Evolutionary conservation across 2,113 vertebrate species (phyloP).

Genomic region (Amphiprion percula): DNA sequence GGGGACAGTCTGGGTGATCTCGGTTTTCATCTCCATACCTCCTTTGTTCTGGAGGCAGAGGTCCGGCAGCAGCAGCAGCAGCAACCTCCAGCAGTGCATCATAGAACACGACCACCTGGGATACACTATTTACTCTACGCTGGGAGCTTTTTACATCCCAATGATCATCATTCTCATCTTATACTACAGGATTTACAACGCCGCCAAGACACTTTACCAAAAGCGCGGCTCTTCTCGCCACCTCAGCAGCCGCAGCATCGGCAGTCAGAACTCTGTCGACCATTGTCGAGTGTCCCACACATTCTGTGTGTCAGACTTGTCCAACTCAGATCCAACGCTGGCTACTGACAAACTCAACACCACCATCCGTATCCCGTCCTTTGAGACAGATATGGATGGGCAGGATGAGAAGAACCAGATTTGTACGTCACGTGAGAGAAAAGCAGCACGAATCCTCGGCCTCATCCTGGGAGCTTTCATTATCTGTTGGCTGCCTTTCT

Average conservation of each 20-base stretch:
- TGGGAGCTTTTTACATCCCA: slow-evolving; percentile 92
- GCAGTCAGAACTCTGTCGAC: slow-evolving; percentile 89
- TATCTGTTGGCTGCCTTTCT: slow-evolving; percentile 93
- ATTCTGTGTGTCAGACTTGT: slow-evolving; percentile 88
- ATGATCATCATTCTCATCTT: slow-evolving; percentile 91
- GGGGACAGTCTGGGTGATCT: slow-evolving; percentile 88
- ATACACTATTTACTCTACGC: slow-evolving; percentile 92
- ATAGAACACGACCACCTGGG: slow-evolving; percentile 91
- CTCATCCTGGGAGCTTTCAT: slow-evolving; percentile 93
- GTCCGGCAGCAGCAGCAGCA: slow-evolving; percentile 52
- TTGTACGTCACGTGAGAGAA: slow-evolving; percentile 88
- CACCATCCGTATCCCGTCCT: slow-evolving; percentile 79
- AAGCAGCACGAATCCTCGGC: slow-evolving; percentile 91
- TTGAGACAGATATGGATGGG: slow-evolving; percentile 82
- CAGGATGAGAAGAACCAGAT: slow-evolving; percentile 87
- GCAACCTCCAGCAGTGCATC: slow-evolving; percentile 79
- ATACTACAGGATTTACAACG: slow-evolving; percentile 91
- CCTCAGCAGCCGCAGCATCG: slow-evolving; percentile 87
- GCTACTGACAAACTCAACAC: slow-evolving; percentile 84
- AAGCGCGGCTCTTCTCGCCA: slow-evolving; percentile 91
- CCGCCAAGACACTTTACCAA: slow-evolving; percentile 92
- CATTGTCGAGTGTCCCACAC: slow-evolving; percentile 88
- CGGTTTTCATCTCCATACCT: slow-evolving; percentile 90
- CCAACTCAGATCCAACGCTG: slow-evolving; percentile 85
- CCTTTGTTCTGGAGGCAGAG: slow-evolving; percentile 91